A percentile compares a stretch with the other conserved stretches of the same genome.
Evolutionary conservation across 1,140 invertebrate species (phyloP).

Genomic region (Brachionus paranguensis): DNA sequence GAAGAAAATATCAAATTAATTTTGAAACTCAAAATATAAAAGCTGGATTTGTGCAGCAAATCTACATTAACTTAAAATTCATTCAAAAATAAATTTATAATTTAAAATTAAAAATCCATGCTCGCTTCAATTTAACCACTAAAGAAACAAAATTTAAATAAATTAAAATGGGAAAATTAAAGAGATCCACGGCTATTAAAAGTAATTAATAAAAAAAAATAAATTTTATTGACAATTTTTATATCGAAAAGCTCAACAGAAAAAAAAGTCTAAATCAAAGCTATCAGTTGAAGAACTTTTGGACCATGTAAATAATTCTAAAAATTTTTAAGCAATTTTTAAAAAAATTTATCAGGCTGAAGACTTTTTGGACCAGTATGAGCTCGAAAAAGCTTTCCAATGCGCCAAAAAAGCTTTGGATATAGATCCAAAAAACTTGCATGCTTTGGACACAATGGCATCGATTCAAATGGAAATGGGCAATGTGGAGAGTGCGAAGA

Average conservation of each 20-base stretch:
- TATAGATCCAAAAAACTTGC: constrained; percentile 49
- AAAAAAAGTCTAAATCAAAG: background rate
- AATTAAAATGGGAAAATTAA: constrained; percentile 27
- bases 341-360: constrained; percentile 45
- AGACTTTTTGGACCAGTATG: constrained; percentile 49
- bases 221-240: background rate
- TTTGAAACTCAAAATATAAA: background rate
- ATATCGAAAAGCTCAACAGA: background rate
- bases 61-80: background rate
- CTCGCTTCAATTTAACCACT: background rate
- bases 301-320: background rate
- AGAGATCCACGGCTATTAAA: background rate
- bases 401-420: constrained; percentile 52
- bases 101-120: constrained; percentile 26
- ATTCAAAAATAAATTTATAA: background rate
- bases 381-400: constrained; percentile 51
- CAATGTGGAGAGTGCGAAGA: constrained; percentile 51
- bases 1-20: background rate
- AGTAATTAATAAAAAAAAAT: background rate
- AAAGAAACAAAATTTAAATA: background rate
- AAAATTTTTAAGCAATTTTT: background rate
- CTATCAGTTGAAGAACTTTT: constrained; percentile 13
- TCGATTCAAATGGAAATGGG: constrained; percentile 51
- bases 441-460: constrained; percentile 51
- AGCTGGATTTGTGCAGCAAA: background rate